phyloP scores from a whole-genome alignment of 1,140 invertebrate species.

The Rhizoglyphus robini region DNA sequence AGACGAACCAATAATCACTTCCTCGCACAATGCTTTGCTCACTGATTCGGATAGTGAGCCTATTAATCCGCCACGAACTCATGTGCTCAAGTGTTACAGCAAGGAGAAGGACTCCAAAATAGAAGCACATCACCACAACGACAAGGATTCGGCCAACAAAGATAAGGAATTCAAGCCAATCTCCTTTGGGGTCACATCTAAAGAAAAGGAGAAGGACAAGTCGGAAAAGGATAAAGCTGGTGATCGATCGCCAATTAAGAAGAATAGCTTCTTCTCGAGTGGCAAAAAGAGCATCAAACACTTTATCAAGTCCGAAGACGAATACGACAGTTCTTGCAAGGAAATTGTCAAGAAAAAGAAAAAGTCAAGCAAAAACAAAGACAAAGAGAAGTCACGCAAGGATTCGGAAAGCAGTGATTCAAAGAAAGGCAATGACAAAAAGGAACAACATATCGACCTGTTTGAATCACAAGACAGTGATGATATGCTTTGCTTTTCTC shows the following conservation, averaged over 20 bases:
- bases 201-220: neutral
- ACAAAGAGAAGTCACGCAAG: constrained; percentile 22
- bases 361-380: constrained; percentile 40
- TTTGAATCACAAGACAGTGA: neutral
- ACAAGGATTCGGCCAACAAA: neutral
- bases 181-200: neutral
- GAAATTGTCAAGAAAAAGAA: constrained; percentile 35
- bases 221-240: neutral
- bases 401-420: neutral
- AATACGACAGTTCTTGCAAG: constrained; percentile 21
- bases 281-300: neutral
- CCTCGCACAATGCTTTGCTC: too few species aligned
- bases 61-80: neutral
- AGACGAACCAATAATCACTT: neutral
- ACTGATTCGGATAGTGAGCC: neutral
- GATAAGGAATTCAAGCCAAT: neutral
- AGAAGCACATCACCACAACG: neutral
- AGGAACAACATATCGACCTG: neutral
- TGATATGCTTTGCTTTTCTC: neutral
- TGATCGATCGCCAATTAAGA: constrained; percentile 1
- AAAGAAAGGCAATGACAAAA: constrained; percentile 8
- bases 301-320: constrained; percentile 29
- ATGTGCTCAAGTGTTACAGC: neutral
- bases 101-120: neutral
- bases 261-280: neutral